Evolutionary conservation across 2,797 vertebrate genomes (phyloP).

Genomic region (Labeo calbasu): DNA sequence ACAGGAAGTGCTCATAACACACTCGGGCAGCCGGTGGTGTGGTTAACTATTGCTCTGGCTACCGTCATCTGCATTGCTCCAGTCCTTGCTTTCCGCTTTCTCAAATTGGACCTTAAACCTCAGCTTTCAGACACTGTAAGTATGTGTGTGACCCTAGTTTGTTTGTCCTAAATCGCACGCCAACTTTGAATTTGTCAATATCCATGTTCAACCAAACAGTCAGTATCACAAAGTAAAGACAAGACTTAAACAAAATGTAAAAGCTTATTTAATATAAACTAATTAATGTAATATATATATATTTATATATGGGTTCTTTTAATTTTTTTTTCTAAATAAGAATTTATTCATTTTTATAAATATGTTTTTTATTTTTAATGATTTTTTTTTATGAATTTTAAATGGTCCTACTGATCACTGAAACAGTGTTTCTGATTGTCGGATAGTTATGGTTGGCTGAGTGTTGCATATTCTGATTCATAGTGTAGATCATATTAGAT

Average conservation of each 20-base stretch:
- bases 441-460: not conserved
- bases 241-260: not conserved
- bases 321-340: no score
- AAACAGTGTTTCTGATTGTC: not conserved
- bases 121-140: conserved; percentile 92
- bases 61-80: conserved; percentile 90
- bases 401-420: not conserved
- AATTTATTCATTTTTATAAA: no score
- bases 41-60: conserved; percentile 92
- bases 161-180: not conserved
- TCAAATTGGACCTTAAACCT: conserved; percentile 91
- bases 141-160: not conserved
- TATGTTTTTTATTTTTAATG: no score
- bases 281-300: no score
- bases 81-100: conserved; percentile 92
- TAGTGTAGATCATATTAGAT: not conserved
- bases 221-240: not conserved
- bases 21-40: conserved; percentile 88
- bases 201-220: not conserved
- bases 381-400: not conserved
- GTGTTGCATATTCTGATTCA: not conserved
- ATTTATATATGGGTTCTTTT: no score
- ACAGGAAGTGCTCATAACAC: conserved; percentile 91
- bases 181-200: not conserved
- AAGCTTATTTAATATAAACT: not conserved